Evolutionary conservation across 2,113 vertebrate genomes (phyloP), one percentile per base, ranked within the genome.

Genomic region (Alaudala cheleensis): DNA sequence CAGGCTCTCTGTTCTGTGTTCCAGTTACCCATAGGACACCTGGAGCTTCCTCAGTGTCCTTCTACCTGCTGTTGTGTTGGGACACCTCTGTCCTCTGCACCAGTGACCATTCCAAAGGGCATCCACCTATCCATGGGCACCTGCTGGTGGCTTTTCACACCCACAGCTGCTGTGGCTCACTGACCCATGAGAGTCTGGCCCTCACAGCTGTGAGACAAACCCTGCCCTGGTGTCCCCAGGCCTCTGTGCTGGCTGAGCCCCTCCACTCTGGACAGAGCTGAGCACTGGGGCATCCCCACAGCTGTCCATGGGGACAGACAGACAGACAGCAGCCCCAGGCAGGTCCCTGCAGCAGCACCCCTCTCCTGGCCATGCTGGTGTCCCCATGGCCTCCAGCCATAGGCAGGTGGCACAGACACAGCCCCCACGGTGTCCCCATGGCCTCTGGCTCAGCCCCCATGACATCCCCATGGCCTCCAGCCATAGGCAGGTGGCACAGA

Each of bases 91-190:
- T 78, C 14, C 6, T 56, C n/a, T 53, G n/a, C 31, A 19, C 19
- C 51, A 60, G 34, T 39, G 15, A 18, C 19, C 11, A 10, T 33
- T 51, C 34, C 49, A 40, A 67, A 54, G 39, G 37, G 14, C n/a
- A 29, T 21, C 20, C 31, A 49, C 22, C 17, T 34, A 4, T 6
- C 50, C 50, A 34, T 18, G 17, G 31, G 9, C 76, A 31, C 17
- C 31, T 42, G 21, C 24, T 37, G 6, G 4, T 19, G 42, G 31
- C 40, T 20, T 79, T 71, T 71, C 42, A 17, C 19, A 29, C 47
- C 23, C 25, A 22, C 28, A 56, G 57, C 4, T 13, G 3, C 45
- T 6, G 1, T 1, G 2, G 20, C 37, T 15, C 9, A 0, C 18
- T 28, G 16, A 34, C 16, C 49, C 3, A 0, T n/a, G 20, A 11